These are phyloP conservation scores for Tyto alba DNA, from an alignment of 2,113 vertebrate species.

Conservation along the genomic window DNA sequence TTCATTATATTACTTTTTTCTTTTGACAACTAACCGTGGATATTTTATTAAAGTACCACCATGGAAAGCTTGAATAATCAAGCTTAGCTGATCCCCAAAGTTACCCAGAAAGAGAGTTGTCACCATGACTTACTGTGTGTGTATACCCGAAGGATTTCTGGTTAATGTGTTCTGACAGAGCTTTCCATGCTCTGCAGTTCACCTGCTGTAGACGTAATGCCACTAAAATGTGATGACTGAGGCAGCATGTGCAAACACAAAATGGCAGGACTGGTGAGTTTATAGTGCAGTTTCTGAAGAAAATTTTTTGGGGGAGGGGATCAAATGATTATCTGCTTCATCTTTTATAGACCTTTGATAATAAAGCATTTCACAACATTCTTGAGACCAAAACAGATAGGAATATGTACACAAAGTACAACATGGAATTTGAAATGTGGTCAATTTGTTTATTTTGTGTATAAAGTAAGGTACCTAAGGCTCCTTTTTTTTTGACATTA, in stretches of 20 bases:
- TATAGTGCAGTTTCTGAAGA: neutral
- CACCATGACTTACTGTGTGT: neutral
- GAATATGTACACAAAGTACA: neutral
- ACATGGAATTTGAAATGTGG: neutral
- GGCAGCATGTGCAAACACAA: neutral
- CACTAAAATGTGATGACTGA: neutral
- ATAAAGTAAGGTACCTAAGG: neutral
- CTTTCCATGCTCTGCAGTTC: neutral
- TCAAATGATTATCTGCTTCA: neutral
- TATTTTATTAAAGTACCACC: neutral
- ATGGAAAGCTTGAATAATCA: neutral
- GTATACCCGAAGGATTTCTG: neutral
- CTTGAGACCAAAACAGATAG: neutral
- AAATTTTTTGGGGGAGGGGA: fast-evolving
- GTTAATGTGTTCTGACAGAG: conserved; percentile 1
- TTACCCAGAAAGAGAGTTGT: neutral
- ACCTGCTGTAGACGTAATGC: neutral
- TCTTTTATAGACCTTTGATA: neutral
- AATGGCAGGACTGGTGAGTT: neutral
- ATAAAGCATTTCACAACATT: neutral
- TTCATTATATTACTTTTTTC: neutral
- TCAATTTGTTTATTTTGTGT: neutral
- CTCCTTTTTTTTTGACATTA: neutral
- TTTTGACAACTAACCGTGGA: neutral
- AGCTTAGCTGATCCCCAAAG: neutral